Percentiles rank a stretch among this genome's conserved stretches.
Evolutionary conservation across 2,888 invertebrate genomes (phyloP).

Genomic region (Tenthredo scrophulariae): DNA sequence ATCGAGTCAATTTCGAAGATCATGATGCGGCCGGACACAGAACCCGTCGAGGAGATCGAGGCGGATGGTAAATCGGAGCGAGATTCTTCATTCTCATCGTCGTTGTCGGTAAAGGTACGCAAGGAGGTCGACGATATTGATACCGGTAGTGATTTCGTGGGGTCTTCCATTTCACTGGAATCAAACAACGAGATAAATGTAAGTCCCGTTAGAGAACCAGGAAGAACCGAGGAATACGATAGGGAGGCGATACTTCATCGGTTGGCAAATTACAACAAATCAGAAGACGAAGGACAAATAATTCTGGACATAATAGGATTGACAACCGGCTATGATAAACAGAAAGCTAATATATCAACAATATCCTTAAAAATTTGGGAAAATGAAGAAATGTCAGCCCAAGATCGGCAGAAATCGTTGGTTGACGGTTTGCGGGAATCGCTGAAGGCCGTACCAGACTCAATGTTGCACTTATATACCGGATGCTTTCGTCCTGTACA

Average conservation of each 20-base stretch:
- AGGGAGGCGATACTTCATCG: slow-evolving; percentile 16
- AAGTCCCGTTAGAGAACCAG: not conserved
- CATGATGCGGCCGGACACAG: not conserved
- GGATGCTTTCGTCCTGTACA: slow-evolving; percentile 52
- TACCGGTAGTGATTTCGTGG: not conserved
- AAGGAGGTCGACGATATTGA: not conserved
- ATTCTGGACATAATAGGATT: slow-evolving; percentile 62
- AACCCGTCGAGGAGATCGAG: not conserved
- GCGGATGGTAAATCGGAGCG: not conserved
- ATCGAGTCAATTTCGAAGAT: not conserved
- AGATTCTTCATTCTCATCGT: not conserved
- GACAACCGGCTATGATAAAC: not conserved
- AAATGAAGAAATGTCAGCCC: not conserved
- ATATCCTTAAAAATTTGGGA: not conserved
- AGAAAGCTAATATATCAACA: not conserved
- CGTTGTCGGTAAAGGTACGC: not conserved
- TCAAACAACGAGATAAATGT: not conserved
- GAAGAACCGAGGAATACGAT: not conserved
- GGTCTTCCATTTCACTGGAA: not conserved
- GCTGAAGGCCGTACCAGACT: slow-evolving; percentile 52
- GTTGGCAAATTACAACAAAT: not conserved
- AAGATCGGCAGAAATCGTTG: not conserved
- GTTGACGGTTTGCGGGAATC: slow-evolving; percentile 18
- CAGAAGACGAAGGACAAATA: not conserved
- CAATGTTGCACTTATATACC: slow-evolving; percentile 52